Evolutionary conservation across 2,113 vertebrate species (phyloP), one percentile per base, ranked within the genome.

Genomic region (Pantherophis guttatus): DNA sequence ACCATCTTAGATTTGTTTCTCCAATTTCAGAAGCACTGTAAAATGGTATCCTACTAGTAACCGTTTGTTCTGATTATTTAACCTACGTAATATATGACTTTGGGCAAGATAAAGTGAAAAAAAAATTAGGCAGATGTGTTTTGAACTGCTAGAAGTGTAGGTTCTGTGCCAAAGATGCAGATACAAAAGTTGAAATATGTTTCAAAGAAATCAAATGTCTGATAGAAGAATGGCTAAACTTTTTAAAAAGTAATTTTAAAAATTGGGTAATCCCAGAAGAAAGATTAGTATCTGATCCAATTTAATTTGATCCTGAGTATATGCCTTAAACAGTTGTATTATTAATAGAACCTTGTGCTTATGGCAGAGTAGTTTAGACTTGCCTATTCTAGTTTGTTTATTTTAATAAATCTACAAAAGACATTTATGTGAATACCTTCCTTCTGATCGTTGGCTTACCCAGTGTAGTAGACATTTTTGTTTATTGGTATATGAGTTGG

Each of bases 11-110:
- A 39, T 93, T 44, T 59, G 19, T 33, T 11, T 58, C 11, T 90
- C 52, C 62, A 93, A 87, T 24, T 87, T 93, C 23, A 52, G 75
- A 9, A 90, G 44, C 44, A 29, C 55, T 90, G 53, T 62, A 54
- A 90, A 90, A 87, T 90, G 13, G 23, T 81, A 33, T 90, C 11
- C 48, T 86, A 24, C 29, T 86, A 86, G 44, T 93, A 33, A 65
- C 29, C 1, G 55, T 26, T 93, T 85, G 55, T 90, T 90, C 21
- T 24, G 33, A 75, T 52, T 75, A 44, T 89, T 90, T 62, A 75
- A 88, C 26, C 57, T 92, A 44, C 10, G 29, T 93, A 62, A 90
- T 90, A 8, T 54, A n/a, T 93, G 55, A 55, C 75, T 93, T 87
- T 90, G 75, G 29, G 81, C 21, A 90, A 62, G 33, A 57, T 48